Conservation (phyloP, 2,113 vertebrate species). For the Pleuronectes platessa region DNA sequence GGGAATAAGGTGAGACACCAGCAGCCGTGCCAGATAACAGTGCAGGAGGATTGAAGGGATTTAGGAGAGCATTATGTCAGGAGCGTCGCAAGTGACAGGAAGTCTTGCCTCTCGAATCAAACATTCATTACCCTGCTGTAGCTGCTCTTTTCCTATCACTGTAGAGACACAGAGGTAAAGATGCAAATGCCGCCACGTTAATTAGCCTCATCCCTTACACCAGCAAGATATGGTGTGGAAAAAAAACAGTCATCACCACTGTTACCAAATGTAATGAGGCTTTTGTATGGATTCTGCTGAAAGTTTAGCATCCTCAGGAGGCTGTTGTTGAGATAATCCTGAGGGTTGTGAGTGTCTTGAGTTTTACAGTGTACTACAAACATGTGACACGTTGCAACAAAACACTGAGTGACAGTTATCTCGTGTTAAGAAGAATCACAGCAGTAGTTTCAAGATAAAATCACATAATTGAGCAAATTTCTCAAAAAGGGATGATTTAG, state of each 20-base stretch:
- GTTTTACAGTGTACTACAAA: constrained; percentile 19
- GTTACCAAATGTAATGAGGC: constrained; percentile 53
- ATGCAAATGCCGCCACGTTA: constrained; percentile 66
- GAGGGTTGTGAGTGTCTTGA: constrained; percentile 8
- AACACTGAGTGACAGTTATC: neutral
- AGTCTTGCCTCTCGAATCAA: constrained; percentile 71
- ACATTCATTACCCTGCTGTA: constrained; percentile 72
- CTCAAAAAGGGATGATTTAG: neutral
- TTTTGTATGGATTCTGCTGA: constrained; percentile 47
- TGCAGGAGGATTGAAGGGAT: constrained; percentile 47
- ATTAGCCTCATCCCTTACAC: constrained; percentile 70
- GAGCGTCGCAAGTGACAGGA: constrained; percentile 56
- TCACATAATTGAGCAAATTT: constrained; percentile 2
- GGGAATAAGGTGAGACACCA: constrained; percentile 55
- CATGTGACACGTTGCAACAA: constrained; percentile 1
- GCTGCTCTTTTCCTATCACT: constrained; percentile 50
- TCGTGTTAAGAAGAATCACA: neutral
- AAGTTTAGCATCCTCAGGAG: constrained; percentile 45
- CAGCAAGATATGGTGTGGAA: constrained; percentile 49
- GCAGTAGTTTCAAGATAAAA: constrained; percentile 8
- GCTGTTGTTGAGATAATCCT: constrained; percentile 21
- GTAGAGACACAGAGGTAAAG: constrained; percentile 56
- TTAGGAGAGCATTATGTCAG: constrained; percentile 58
- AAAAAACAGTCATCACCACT: constrained; percentile 34
- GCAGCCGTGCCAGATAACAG: constrained; percentile 48